phyloP scores from a whole-genome alignment of 2,113 vertebrate genomes.

The Lasiurus borealis region DNA sequence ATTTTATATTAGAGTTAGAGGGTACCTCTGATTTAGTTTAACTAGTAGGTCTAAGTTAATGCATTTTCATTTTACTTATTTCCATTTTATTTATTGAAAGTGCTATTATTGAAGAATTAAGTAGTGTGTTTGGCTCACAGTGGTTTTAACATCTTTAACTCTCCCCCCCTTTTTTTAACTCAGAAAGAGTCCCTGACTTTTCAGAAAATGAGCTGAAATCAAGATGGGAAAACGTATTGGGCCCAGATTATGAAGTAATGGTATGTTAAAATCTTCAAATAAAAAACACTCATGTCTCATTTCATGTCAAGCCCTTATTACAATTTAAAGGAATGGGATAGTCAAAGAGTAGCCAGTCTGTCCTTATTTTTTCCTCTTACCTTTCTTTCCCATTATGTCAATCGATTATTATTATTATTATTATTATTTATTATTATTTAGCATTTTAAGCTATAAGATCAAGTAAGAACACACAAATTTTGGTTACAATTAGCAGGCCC shows the following conservation, averaged over 20 bases:
- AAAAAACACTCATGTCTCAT: constrained; percentile 70
- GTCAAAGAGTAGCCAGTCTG: constrained; percentile 51
- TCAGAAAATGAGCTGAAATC: constrained; percentile 88
- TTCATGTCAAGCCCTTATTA: constrained; percentile 73
- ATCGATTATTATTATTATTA: constrained; percentile 64
- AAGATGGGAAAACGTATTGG: constrained; percentile 95
- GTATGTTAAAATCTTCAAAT: constrained; percentile 86
- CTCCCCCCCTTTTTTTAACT: constrained; percentile 33
- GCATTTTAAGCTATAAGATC: constrained; percentile 46
- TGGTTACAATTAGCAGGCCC: constrained; percentile 61
- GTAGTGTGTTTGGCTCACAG: constrained; percentile 70
- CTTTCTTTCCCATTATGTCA: constrained; percentile 48
- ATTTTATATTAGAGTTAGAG: constrained; percentile 75
- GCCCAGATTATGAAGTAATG: constrained; percentile 95
- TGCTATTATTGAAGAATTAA: constrained; percentile 74
- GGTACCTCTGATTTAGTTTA: constrained; percentile 73
- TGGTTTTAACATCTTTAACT: constrained; percentile 62
- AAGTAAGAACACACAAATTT: constrained; percentile 60
- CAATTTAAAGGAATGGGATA: constrained; percentile 35
- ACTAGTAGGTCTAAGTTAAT: constrained; percentile 72
- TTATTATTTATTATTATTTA: constrained; percentile 33
- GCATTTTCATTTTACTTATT: constrained; percentile 73
- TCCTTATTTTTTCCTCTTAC: background rate
- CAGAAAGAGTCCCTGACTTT: constrained; percentile 80
- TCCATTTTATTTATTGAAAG: constrained; percentile 76